Conservation (phyloP, 1,140 invertebrate genomes). For the Philopotamus ludificatus region DNA sequence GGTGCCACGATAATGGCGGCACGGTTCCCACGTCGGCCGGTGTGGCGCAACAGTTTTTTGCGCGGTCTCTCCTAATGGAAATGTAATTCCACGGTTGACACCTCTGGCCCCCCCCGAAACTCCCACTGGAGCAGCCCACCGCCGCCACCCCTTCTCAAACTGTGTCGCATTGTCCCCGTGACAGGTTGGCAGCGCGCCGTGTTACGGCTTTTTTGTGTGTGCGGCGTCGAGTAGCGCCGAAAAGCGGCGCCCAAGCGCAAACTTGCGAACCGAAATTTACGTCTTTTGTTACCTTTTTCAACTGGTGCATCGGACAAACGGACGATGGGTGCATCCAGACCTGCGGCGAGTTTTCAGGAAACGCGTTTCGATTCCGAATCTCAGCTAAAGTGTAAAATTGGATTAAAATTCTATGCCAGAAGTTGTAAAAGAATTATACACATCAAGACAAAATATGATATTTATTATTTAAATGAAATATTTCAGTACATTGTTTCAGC, state of each 20-base stretch:
- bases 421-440: too few species aligned
- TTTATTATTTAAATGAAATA: too few species aligned
- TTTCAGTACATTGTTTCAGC: background rate
- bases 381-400: too few species aligned
- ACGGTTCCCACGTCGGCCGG: background rate
- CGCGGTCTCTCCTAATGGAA: slow-evolving; percentile 37
- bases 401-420: too few species aligned
- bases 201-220: slow-evolving; percentile 39
- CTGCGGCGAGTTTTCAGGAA: background rate
- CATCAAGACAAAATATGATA: too few species aligned
- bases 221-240: slow-evolving; percentile 19
- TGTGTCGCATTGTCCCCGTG: slow-evolving; percentile 30
- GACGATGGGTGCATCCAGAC: background rate
- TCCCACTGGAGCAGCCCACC: background rate
- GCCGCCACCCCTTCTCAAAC: slow-evolving; percentile 32
- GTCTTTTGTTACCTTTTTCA: background rate
- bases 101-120: slow-evolving; percentile 13
- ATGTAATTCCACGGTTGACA: slow-evolving; percentile 39
- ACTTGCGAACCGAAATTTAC: background rate
- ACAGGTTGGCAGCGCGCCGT: slow-evolving; percentile 39
- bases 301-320: too few species aligned
- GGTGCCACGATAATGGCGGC: background rate
- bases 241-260: slow-evolving; percentile 2
- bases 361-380: background rate
- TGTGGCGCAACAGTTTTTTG: slow-evolving; percentile 38